Conservation (phyloP, 2,797 vertebrate species). For the Acanthiza pusilla region DNA sequence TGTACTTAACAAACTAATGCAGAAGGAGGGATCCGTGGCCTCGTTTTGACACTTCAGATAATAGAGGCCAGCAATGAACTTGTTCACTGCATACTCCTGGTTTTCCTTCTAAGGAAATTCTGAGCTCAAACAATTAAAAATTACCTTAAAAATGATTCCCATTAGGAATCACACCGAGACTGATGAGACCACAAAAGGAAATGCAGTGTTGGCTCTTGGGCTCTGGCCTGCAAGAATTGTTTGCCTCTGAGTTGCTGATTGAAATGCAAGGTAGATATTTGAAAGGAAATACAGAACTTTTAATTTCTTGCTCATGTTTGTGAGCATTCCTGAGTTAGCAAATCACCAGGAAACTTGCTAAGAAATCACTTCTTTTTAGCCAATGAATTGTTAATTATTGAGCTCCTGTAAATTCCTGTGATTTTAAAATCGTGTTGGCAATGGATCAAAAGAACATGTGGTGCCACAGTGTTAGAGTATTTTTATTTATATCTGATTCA, state of each 20-base stretch:
- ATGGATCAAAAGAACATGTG: constrained; percentile 63
- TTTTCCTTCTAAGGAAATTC: not conserved
- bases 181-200: not conserved
- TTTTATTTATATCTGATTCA: constrained; percentile 80
- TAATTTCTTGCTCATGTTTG: not conserved
- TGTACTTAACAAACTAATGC: not conserved
- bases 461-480: constrained; percentile 66
- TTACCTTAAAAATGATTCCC: not conserved
- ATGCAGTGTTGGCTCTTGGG: not conserved
- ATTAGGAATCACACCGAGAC: not conserved
- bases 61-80: not conserved
- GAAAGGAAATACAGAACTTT: constrained; percentile 9
- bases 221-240: not conserved
- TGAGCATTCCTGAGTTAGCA: not conserved
- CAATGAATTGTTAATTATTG: constrained; percentile 33
- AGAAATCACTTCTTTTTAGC: not conserved
- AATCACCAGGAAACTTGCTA: not conserved
- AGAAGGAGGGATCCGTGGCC: not conserved
- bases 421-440: constrained; percentile 57
- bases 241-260: not conserved
- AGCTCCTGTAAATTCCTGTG: constrained; percentile 47
- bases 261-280: not conserved
- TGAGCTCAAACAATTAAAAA: not conserved
- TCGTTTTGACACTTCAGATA: not conserved
- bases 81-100: not conserved